Evolutionary conservation across 2,797 vertebrate genomes (phyloP).

Genomic region (Enteromius treurensis): DNA sequence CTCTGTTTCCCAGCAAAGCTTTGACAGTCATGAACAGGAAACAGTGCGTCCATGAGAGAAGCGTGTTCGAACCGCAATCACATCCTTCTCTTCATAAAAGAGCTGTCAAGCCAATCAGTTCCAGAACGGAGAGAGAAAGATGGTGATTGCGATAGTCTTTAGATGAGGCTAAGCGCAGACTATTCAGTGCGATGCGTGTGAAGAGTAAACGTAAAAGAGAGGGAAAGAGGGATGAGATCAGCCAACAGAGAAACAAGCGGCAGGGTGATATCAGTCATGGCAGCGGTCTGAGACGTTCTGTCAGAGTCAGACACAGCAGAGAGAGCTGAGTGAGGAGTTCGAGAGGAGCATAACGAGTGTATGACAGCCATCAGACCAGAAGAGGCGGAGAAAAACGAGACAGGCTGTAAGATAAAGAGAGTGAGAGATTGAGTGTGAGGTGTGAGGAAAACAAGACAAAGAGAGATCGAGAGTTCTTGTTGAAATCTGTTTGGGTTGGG

Average conservation of each 20-base stretch:
- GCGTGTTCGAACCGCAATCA: constrained; percentile 71
- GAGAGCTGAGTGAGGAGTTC: constrained; percentile 30
- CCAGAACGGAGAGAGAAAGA: constrained; percentile 59
- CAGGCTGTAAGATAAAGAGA: constrained; percentile 25
- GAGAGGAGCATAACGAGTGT: constrained; percentile 33
- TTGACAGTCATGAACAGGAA: constrained; percentile 30
- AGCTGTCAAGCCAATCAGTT: constrained; percentile 76
- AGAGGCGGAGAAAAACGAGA: background rate
- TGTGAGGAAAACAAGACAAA: background rate
- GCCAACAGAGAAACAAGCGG: background rate
- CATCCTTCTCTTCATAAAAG: constrained; percentile 72
- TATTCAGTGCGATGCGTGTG: background rate
- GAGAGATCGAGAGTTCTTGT: constrained; percentile 13
- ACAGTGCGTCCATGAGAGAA: constrained; percentile 11
- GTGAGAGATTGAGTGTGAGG: constrained; percentile 28
- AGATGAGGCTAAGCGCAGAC: constrained; percentile 13
- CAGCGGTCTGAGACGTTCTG: constrained; percentile 27
- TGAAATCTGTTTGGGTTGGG: background rate
- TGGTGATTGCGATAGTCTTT: constrained; percentile 29
- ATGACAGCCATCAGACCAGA: constrained; percentile 31
- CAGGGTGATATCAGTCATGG: constrained; percentile 26
- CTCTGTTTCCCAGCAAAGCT: constrained; percentile 63
- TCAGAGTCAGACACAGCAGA: constrained; percentile 44
- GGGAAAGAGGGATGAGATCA: background rate
- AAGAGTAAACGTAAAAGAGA: constrained; percentile 60